Evolutionary conservation across 2,888 invertebrate species (phyloP).

Genomic region (Hololepta plana): DNA sequence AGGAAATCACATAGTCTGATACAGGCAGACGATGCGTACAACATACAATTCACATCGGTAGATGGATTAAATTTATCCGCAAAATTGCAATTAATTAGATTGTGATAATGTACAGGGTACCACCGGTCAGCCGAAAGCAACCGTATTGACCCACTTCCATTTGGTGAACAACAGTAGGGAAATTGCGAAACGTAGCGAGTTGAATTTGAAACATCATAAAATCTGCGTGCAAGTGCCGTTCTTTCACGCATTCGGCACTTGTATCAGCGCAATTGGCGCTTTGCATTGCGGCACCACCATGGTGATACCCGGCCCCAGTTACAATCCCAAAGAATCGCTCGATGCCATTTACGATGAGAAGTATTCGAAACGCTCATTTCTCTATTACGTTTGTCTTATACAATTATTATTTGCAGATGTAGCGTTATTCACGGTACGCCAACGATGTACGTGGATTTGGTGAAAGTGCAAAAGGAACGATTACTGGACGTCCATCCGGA

Average conservation of each 20-base stretch:
- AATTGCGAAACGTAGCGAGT: conserved; percentile 33
- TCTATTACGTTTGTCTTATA: neutral
- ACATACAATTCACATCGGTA: conserved; percentile 69
- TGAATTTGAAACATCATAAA: conserved; percentile 29
- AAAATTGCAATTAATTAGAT: conserved; percentile 3
- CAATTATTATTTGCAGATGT: conserved; percentile 32
- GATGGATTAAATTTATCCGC: conserved; percentile 7
- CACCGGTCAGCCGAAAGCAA: conserved; percentile 56
- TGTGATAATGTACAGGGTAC: conserved; percentile 19
- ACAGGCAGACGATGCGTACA: conserved; percentile 47
- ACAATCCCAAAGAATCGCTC: conserved; percentile 42
- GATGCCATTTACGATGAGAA: conserved; percentile 46
- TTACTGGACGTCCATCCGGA: conserved; percentile 29
- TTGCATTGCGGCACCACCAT: conserved; percentile 41
- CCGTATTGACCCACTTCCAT: conserved; percentile 48
- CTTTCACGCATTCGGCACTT: conserved; percentile 68
- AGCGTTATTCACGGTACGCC: conserved; percentile 60
- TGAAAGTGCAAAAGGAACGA: conserved; percentile 31
- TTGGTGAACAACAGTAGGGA: conserved; percentile 59
- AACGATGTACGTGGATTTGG: conserved; percentile 69
- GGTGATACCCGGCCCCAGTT: conserved; percentile 39
- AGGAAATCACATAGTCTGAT: conserved; percentile 29
- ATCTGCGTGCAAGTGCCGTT: conserved; percentile 54
- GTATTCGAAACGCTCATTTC: too few relatives aligned
- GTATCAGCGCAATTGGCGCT: conserved; percentile 37